A percentile compares a stretch with the other conserved stretches of the same genome.
Evolutionary conservation across 2,113 vertebrate genomes (phyloP).

Genomic region (Pterocles orientalis): DNA sequence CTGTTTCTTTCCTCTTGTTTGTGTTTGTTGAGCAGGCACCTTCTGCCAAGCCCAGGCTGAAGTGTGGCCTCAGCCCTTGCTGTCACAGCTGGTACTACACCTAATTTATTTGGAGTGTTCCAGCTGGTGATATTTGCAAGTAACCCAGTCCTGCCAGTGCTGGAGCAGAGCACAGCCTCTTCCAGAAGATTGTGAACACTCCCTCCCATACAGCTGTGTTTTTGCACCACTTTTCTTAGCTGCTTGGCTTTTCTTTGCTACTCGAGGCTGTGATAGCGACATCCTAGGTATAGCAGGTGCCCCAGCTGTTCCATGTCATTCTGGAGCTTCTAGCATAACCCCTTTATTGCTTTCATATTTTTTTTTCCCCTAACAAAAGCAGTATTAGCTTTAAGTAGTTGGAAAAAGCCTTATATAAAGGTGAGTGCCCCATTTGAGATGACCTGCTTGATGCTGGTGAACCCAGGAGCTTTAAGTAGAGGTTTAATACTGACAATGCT

Average conservation of each 20-base stretch:
- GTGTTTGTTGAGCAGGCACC: background rate
- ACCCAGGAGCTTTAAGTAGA: background rate
- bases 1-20: background rate
- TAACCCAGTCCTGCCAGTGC: background rate
- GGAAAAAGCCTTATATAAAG: background rate
- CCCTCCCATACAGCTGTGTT: accelerated
- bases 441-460: background rate
- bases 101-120: background rate
- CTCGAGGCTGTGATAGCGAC: background rate
- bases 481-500: background rate
- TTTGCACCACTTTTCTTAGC: background rate
- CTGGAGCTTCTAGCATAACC: background rate
- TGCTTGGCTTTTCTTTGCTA: background rate
- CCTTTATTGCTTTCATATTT: background rate
- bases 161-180: background rate
- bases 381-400: background rate
- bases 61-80: background rate
- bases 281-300: background rate
- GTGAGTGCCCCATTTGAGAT: background rate
- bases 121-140: background rate
- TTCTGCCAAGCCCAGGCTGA: background rate
- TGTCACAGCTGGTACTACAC: background rate
- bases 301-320: background rate
- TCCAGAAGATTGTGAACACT: background rate
- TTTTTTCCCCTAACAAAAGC: background rate